These are phyloP conservation scores for Anhinga rufa DNA, from an alignment of 2,113 vertebrate genomes.

Conservation along the genomic window DNA sequence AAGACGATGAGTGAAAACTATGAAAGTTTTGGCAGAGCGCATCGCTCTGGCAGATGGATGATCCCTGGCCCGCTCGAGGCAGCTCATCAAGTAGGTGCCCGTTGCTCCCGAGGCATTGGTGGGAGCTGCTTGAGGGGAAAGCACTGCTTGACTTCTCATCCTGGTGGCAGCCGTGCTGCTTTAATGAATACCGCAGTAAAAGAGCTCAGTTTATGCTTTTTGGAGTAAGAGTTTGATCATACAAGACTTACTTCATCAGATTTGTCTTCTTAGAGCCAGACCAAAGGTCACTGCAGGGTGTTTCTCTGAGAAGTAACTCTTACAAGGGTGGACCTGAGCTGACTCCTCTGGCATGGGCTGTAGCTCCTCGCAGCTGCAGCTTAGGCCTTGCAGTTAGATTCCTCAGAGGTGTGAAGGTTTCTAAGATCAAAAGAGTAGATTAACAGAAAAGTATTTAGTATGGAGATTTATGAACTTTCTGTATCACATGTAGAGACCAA, in stretches of 20 bases:
- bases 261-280: background rate
- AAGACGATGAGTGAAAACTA: background rate
- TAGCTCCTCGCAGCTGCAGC: background rate
- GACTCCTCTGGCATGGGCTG: fast-evolving
- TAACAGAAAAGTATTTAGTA: background rate
- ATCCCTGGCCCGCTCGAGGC: fast-evolving
- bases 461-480: background rate
- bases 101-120: background rate
- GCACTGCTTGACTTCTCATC: background rate
- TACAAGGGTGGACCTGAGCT: background rate
- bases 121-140: background rate
- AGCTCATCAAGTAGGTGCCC: background rate
- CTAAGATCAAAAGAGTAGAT: background rate
- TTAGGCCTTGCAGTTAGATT: background rate
- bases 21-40: background rate
- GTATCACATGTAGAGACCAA: background rate
- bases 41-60: background rate
- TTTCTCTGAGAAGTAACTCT: background rate
- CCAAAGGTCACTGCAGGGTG: background rate
- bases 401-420: background rate
- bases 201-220: background rate
- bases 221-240: background rate
- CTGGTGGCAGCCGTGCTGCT: background rate
- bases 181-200: background rate
- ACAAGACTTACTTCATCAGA: background rate